Conservation (phyloP, 2,113 vertebrate genomes). For the Thomomys bottae region DNA sequence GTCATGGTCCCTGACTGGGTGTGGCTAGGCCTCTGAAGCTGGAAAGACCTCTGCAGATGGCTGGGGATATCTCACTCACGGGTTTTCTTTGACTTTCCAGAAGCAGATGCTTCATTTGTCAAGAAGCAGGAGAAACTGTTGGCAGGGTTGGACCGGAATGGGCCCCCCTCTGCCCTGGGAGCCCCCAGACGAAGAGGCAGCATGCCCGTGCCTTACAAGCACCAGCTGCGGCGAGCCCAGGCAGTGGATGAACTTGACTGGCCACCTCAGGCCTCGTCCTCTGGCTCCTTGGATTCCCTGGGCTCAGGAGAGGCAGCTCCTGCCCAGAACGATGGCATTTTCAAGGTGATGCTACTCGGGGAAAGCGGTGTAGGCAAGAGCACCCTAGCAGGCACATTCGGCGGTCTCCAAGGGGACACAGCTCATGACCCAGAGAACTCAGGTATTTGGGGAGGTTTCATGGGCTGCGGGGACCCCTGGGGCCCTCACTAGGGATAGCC, state of each 20-base stretch:
- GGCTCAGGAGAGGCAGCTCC: conserved; percentile 75
- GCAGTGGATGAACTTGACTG: conserved; percentile 92
- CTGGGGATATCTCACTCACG: neutral
- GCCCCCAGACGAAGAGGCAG: conserved; percentile 89
- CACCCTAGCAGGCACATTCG: conserved; percentile 90
- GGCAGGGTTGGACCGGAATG: conserved; percentile 63
- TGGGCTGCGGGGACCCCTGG: conserved; percentile 63
- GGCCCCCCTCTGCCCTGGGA: conserved; percentile 75
- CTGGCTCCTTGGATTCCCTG: conserved; percentile 84
- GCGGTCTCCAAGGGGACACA: conserved; percentile 82
- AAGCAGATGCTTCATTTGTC: conserved; percentile 66
- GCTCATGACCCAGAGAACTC: conserved; percentile 78
- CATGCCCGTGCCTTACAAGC: conserved; percentile 92
- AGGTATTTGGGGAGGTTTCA: conserved; percentile 80
- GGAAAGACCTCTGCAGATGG: neutral
- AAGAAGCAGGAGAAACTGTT: conserved; percentile 79
- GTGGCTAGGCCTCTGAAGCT: neutral
- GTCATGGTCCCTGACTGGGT: neutral
- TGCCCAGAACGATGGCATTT: conserved; percentile 68
- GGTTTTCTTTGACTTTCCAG: conserved; percentile 61
- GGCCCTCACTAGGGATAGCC: neutral
- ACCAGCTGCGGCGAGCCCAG: conserved; percentile 89
- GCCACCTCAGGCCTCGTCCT: conserved; percentile 85
- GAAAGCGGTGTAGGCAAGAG: conserved; percentile 94
- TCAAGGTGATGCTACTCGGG: conserved; percentile 90